Evolutionary conservation across 2,797 vertebrate species (phyloP).

Genomic region (Bucorvus abyssinicus): DNA sequence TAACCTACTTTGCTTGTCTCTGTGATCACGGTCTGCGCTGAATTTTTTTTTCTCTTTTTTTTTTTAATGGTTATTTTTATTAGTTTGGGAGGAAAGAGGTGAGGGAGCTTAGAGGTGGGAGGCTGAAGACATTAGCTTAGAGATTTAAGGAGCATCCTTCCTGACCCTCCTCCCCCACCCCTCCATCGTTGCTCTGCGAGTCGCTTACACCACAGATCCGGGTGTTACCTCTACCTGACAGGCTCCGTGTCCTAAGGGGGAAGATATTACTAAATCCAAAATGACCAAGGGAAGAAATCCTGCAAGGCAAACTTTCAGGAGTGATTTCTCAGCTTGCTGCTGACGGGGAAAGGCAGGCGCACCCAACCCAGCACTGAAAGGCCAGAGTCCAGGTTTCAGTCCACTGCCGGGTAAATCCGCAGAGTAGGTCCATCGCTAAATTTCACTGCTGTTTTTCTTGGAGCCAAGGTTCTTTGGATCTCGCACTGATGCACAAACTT

Average conservation of each 20-base stretch:
- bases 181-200: background rate
- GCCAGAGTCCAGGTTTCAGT: background rate
- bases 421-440: constrained; percentile 15
- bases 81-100: background rate
- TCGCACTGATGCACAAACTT: constrained; percentile 38
- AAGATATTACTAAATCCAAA: constrained; percentile 12
- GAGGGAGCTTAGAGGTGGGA: background rate
- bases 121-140: background rate
- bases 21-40: background rate
- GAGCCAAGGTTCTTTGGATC: constrained; percentile 39
- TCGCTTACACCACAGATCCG: background rate
- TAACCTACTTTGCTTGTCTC: constrained; percentile 36
- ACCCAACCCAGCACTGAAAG: background rate
- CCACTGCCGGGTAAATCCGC: background rate
- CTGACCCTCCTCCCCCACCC: background rate
- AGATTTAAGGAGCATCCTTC: background rate
- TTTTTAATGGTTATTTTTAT: constrained; percentile 25
- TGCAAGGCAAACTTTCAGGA: constrained; percentile 45
- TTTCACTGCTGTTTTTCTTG: constrained; percentile 22
- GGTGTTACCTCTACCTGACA: background rate
- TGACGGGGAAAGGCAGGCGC: constrained; percentile 25
- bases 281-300: background rate
- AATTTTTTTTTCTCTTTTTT: background rate
- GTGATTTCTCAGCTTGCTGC: constrained; percentile 37
- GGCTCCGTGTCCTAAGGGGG: background rate